Percentiles rank a stretch among this genome's conserved stretches.
Conservation (phyloP, 2,888 invertebrate species). For the Eupithecia exiguata region DNA sequence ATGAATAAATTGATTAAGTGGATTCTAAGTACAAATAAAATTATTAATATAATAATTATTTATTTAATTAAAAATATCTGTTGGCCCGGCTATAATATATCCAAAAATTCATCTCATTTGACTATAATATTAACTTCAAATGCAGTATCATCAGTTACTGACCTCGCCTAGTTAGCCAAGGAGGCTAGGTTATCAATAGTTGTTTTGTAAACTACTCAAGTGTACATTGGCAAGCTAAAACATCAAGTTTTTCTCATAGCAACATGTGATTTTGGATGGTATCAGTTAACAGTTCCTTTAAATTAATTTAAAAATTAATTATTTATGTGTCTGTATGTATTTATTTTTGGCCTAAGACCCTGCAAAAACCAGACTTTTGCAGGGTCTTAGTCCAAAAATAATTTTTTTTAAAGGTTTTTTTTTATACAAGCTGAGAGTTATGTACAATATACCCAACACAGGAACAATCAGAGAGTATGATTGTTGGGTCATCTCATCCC, state of each 20-base stretch:
- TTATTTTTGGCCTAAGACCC: background rate
- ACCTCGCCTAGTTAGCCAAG: conserved; percentile 51
- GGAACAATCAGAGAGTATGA: too few species aligned
- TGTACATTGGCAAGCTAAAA: background rate
- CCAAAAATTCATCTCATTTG: background rate
- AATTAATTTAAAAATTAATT: background rate
- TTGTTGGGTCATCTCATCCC: too few species aligned
- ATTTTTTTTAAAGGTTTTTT: too few species aligned
- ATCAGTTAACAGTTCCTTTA: background rate
- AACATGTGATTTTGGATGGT: background rate
- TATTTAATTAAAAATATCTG: background rate
- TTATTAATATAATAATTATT: background rate
- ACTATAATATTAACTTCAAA: background rate
- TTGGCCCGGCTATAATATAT: background rate
- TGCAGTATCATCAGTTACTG: conserved; percentile 45
- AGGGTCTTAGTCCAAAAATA: too few species aligned
- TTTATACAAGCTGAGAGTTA: background rate
- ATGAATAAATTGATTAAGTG: background rate
- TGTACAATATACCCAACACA: too few species aligned
- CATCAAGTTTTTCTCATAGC: background rate
- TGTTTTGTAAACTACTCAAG: background rate
- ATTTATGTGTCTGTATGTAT: background rate
- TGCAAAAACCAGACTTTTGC: background rate
- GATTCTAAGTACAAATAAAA: background rate
- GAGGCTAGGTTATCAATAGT: conserved; percentile 53